phyloP scores from a whole-genome alignment of 2,113 vertebrate genomes.

The Copsychus sechellarum region DNA sequence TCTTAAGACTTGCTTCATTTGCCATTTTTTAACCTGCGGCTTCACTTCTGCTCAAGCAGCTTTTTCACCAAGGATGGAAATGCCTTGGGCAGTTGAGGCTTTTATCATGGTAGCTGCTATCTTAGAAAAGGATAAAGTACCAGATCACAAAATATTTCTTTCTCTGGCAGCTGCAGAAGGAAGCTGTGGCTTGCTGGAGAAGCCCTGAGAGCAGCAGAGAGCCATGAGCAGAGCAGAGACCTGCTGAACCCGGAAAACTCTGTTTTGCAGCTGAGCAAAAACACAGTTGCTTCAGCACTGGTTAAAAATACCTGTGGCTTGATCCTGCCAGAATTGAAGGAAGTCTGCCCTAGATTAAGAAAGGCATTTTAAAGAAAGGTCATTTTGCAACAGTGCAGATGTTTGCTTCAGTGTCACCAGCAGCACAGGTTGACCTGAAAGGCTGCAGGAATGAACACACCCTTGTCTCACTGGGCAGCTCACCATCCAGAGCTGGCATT shows the following conservation, averaged over 20 bases:
- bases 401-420: not conserved
- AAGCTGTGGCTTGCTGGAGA: conserved; percentile 9
- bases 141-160: not conserved
- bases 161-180: not conserved
- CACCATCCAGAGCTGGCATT: not conserved
- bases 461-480: not conserved
- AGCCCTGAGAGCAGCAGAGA: not conserved
- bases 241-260: not conserved
- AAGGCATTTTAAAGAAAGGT: not conserved
- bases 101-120: not conserved
- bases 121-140: not conserved
- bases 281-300: not conserved
- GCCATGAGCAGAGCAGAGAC: not conserved
- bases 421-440: not conserved
- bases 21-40: not conserved
- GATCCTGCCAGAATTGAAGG: not conserved
- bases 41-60: not conserved
- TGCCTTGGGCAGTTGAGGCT: not conserved
- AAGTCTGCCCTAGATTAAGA: not conserved
- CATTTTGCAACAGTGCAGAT: not conserved
- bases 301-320: conserved; percentile 40
- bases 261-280: not conserved
- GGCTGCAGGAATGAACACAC: not conserved
- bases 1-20: not conserved
- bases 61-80: not conserved